phyloP scores from a whole-genome alignment of 2,797 vertebrate genomes.

The Graptemys geographica region DNA sequence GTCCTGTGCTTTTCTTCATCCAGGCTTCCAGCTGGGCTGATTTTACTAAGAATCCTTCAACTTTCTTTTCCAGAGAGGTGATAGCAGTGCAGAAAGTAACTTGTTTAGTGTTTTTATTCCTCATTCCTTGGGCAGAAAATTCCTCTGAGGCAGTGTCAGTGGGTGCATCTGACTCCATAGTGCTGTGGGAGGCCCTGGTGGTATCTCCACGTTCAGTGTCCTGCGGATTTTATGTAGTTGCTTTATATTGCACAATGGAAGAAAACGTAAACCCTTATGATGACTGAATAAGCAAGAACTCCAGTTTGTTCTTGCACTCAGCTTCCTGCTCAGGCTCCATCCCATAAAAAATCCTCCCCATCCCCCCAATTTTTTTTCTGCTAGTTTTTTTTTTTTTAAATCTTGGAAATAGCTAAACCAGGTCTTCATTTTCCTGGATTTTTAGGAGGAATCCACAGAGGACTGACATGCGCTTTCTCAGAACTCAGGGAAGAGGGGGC shows the following conservation, averaged over 20 bases:
- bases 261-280: not conserved
- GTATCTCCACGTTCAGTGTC: not conserved
- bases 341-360: not conserved
- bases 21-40: conserved; percentile 6
- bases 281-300: not conserved
- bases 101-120: not conserved
- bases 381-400: not conserved
- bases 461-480: not conserved
- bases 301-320: not conserved
- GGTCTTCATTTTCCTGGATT: not conserved
- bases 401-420: not conserved
- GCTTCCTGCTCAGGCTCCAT: not conserved
- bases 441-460: not conserved
- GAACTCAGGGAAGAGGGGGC: not conserved
- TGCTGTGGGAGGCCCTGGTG: not conserved
- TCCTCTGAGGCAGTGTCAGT: not conserved
- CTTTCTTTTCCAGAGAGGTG: not conserved
- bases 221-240: not conserved
- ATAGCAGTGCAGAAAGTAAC: not conserved
- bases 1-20: not conserved
- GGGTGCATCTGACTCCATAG: not conserved
- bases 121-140: not conserved
- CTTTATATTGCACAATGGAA: not conserved
- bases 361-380: not conserved
- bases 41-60: not conserved